Base-by-base conservation (phyloP, 2,888 invertebrate species). In the Mesorhabditis sp. region DNA sequence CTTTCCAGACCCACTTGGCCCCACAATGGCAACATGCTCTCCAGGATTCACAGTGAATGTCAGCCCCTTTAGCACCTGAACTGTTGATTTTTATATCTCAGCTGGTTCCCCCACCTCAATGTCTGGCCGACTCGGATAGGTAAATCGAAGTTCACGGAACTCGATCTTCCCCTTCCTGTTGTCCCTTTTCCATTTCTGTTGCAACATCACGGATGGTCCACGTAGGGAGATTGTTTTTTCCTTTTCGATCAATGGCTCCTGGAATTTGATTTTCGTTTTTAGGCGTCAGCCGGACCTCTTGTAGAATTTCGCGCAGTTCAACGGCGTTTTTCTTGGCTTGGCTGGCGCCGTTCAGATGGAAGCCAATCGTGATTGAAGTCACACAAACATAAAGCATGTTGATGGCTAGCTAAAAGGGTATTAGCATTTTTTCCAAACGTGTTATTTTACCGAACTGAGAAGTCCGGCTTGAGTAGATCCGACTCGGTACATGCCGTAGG, bases 51-150 rank as follows among this genome's bases (percentile, higher is more conserved):
- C 75, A 15, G 75, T 69, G 67, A 84, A 76, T 4, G 78, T 74
- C 10, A 84, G 71, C 2, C 77, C 79, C 66, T 77, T 76, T 5
- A 83, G 74, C 7, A 83, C 80, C 75, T 77, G 67, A 41, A 70
- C 66, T 10, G 42, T 7, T 61, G 5, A 42, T 7, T 41, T 67
- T 28, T 7, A 6, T 15, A 50, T 10, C 10, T 13, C 58, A 13
- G 58, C 13, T 15, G 28, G 4, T 66, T 45, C 5, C 5, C 5
- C 45, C 15, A 81, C 83, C 72, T 84, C 80, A 5, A 83, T 78
- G 69, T 84, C 91, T 62, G 90, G 90, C 41, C 94, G 89, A 0
- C 92, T 91, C 0, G 94, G 93, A 87, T 95, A 95, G 66, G 90
- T 90, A 87, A 94, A 94, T 88, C 86, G 92, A 0, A 93, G 90